phyloP scores from a whole-genome alignment of 2,888 invertebrate genomes.

The Sinodicranocentrus sp. region DNA sequence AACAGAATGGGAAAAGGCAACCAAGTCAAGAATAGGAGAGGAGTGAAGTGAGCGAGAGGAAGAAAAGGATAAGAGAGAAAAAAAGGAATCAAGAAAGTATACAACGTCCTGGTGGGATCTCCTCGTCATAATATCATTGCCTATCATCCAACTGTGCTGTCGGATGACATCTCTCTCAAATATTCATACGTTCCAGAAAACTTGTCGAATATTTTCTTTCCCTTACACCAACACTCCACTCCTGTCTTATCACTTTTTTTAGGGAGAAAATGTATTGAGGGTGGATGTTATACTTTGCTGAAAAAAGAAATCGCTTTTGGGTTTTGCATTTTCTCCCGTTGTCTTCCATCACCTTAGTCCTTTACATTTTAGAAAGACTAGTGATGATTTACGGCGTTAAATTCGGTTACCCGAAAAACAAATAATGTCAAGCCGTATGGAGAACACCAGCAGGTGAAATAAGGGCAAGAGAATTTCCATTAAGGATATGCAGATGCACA shows the following conservation, averaged over 20 bases:
- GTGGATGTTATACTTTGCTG: too few species aligned
- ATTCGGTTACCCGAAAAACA: too few species aligned
- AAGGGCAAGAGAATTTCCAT: too few species aligned
- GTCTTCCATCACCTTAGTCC: too few species aligned
- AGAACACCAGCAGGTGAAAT: too few species aligned
- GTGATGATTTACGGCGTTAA: too few species aligned
- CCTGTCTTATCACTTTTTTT: neutral
- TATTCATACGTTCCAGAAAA: conserved; percentile 65
- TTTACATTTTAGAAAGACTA: too few species aligned
- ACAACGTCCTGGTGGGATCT: conserved; percentile 66
- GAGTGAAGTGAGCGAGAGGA: conserved; percentile 23
- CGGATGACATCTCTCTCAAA: conserved; percentile 71
- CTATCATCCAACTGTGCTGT: conserved; percentile 70
- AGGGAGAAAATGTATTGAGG: too few species aligned
- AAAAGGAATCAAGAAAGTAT: conserved; percentile 60
- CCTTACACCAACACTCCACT: neutral
- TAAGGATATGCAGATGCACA: too few species aligned
- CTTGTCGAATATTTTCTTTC: conserved; percentile 58
- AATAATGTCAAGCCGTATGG: too few species aligned
- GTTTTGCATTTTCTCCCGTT: too few species aligned
- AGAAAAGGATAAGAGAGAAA: conserved; percentile 36
- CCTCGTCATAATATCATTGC: conserved; percentile 70
- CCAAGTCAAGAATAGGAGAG: conserved; percentile 43
- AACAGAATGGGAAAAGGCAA: conserved; percentile 49
- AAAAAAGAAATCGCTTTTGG: too few species aligned